Percentiles rank a stretch among this genome's conserved stretches.
Evolutionary conservation across 1,140 invertebrate species (phyloP).

Genomic region (Ips nitidus): DNA sequence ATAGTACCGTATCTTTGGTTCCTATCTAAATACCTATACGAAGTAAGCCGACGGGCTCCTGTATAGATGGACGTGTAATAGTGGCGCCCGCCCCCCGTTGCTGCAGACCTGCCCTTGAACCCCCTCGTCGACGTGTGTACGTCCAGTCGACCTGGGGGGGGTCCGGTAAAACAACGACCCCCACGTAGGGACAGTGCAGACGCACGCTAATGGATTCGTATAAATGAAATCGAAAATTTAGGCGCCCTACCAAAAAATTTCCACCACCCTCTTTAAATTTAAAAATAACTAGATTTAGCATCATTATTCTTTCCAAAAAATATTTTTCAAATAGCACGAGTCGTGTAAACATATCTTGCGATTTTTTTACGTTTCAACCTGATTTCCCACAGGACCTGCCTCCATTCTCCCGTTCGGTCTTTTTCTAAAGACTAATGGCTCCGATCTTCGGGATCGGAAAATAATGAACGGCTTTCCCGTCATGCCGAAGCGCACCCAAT

Average conservation of each 20-base stretch:
- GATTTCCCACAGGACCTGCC: too few species aligned
- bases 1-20: constrained; percentile 8
- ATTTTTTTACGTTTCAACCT: too few species aligned
- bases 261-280: constrained; percentile 3
- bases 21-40: constrained; percentile 3
- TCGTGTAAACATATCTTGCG: too few species aligned
- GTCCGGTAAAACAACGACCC: constrained; percentile 35
- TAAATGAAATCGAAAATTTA: constrained; percentile 20
- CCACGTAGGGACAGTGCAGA: constrained; percentile 24
- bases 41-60: constrained; percentile 33
- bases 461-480: too few species aligned
- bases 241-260: constrained; percentile 2
- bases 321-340: too few species aligned
- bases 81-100: constrained; percentile 43
- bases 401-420: too few species aligned
- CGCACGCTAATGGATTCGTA: constrained; percentile 27
- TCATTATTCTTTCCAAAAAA: too few species aligned
- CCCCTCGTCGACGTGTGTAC: constrained; percentile 38
- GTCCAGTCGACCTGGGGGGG: constrained; percentile 21
- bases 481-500: too few species aligned
- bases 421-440: too few species aligned
- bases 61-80: constrained; percentile 43
- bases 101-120: constrained; percentile 40
- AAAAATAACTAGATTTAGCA: too few species aligned
- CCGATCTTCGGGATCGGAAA: too few species aligned